Evolutionary conservation across 2,113 vertebrate genomes (phyloP), one percentile per base, ranked within the genome.

Genomic region (Colossoma macropomum): DNA sequence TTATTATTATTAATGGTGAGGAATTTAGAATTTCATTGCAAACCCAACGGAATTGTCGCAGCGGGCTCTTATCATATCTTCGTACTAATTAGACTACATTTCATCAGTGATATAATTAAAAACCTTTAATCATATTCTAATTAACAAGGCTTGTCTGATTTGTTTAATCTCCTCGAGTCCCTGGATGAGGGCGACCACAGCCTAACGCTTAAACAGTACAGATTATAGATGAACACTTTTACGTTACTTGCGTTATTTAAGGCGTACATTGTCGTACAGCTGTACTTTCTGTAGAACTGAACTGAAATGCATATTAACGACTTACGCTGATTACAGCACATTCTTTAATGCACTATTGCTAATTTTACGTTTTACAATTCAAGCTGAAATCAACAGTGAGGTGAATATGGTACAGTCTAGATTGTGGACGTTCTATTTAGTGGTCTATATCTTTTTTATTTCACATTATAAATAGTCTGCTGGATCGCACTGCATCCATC

Each of bases 81-180:
- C 91, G 89, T 91, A 93, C 93, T 96, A 96, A 97, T 97, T 96
- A 96, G 94, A 91, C 90, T 90, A 94, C 92, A 95, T 62, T 62
- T 95, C 93, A 91, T 95, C 94, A 93, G 89, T 94, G 93, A 96
- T 95, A 94, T 94, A 95, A 96, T 97, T 97, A 97, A 94, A 90
- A 97, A 96, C 93, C 93, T 96, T 95, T 95, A 95, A 96, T 97
- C 95, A 96, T 93, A 91, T 92, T 91, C 92, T 97, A 96, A 97
- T 98, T 96, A 98, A 97, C 96, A 94, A 94, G 95, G 84, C 90
- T 95, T 93, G 94, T 96, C 93, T 95, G 92, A 95, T 96, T 95
- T 95, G 94, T 93, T 96, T 95, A 91, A 96, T 95, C 92, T 95
- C 85, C 93, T 93, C 91, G 92, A 92, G 93, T 93, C 89, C 91